A percentile compares a stretch with the other conserved stretches of the same genome.
Conservation (phyloP, 2,797 vertebrate genomes). For the Alosa sapidissima region DNA sequence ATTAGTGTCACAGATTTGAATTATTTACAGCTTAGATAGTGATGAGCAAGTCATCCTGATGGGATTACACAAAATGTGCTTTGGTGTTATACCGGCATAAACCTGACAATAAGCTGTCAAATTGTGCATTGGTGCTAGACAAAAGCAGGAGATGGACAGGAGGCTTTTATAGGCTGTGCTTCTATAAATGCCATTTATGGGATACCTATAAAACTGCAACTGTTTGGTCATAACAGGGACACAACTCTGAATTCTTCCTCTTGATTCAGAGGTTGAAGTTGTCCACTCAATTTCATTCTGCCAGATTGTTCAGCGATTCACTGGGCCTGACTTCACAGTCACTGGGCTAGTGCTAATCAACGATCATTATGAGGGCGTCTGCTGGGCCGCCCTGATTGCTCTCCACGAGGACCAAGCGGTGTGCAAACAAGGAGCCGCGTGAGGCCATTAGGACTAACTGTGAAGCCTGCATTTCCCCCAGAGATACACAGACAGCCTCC, state of each 20-base stretch:
- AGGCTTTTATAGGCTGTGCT: not conserved
- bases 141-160: not conserved
- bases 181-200: not conserved
- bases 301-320: not conserved
- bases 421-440: not conserved
- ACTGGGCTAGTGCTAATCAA: not conserved
- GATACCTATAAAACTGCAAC: not conserved
- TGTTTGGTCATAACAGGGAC: not conserved
- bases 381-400: not conserved
- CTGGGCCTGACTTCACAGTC: not conserved
- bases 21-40: not conserved
- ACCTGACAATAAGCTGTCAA: not conserved
- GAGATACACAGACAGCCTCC: conserved; percentile 9
- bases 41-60: not conserved
- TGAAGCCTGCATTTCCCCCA: not conserved
- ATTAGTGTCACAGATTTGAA: not conserved
- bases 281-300: not conserved
- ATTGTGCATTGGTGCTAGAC: not conserved
- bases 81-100: not conserved
- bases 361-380: not conserved
- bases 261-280: not conserved
- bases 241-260: not conserved
- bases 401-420: not conserved
- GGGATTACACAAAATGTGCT: not conserved
- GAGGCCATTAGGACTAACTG: not conserved